Percentiles rank a stretch among this genome's conserved stretches.
These are phyloP conservation scores for Microtus ochrogaster DNA, from an alignment of 2,113 vertebrate genomes.

Conservation along the genomic window DNA sequence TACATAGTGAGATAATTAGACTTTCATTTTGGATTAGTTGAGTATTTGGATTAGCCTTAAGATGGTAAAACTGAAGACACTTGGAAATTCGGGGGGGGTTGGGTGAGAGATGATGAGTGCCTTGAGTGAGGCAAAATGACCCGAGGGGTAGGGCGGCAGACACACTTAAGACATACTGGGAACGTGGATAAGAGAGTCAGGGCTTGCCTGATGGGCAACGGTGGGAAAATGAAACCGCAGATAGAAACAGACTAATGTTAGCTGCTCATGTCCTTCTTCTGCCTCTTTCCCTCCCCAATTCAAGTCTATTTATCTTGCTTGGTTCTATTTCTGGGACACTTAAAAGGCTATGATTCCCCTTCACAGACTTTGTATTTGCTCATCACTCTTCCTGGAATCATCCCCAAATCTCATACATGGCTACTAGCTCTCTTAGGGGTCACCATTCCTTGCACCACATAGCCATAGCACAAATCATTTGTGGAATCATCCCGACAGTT, in stretches of 20 bases:
- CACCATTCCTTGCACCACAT: not conserved
- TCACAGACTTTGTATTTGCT: not conserved
- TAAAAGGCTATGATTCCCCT: not conserved
- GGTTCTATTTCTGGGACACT: not conserved
- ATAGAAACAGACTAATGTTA: too few species aligned
- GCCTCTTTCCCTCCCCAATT: not conserved
- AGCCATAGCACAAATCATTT: too few species aligned
- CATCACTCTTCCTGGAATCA: not conserved
- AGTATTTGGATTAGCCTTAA: not conserved
- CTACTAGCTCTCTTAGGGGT: not conserved
- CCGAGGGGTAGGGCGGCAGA: not conserved
- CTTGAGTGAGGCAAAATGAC: not conserved
- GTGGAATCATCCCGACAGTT: not conserved
- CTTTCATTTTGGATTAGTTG: slow-evolving; percentile 4
- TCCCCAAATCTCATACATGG: not conserved
- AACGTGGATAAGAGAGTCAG: not conserved
- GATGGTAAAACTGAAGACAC: not conserved
- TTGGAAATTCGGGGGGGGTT: not conserved
- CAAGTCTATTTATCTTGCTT: not conserved
- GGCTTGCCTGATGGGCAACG: not conserved
- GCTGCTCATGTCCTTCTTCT: not conserved
- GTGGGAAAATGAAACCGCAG: not conserved
- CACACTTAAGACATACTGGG: not conserved
- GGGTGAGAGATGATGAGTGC: not conserved
- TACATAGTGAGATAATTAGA: not conserved